Conservation (phyloP, 2,797 vertebrate genomes). For the Vipera latastei region DNA sequence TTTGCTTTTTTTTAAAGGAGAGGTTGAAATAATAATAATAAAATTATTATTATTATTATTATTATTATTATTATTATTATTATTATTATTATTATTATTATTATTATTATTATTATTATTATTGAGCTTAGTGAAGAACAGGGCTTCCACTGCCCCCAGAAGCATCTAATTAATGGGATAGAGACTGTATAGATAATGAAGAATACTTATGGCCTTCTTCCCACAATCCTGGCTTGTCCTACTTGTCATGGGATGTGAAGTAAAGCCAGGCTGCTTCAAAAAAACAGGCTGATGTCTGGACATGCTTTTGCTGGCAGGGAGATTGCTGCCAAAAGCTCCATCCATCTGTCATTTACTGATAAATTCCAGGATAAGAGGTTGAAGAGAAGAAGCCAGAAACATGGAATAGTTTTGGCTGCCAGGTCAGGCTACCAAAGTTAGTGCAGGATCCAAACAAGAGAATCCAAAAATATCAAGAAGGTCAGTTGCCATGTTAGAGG, state of each 20-base stretch:
- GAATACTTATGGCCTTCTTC: background rate
- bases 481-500: background rate
- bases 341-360: background rate
- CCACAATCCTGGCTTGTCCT: background rate
- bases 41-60: no score
- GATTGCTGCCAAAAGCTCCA: background rate
- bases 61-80: no score
- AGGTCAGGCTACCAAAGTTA: background rate
- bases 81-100: no score
- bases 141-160: background rate
- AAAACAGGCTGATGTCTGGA: background rate
- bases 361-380: background rate
- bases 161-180: background rate
- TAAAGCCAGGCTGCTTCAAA: background rate
- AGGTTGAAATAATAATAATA: background rate
- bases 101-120: no score
- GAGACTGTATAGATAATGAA: background rate
- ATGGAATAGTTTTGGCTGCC: background rate
- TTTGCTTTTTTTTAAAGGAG: background rate
- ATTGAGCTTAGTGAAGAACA: background rate
- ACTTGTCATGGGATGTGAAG: background rate
- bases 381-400: background rate
- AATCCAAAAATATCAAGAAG: background rate
- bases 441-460: background rate
- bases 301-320: background rate